These are phyloP conservation scores for Phrynosoma platyrhinos DNA, from an alignment of 2,113 vertebrate species.

Conservation along the genomic window DNA sequence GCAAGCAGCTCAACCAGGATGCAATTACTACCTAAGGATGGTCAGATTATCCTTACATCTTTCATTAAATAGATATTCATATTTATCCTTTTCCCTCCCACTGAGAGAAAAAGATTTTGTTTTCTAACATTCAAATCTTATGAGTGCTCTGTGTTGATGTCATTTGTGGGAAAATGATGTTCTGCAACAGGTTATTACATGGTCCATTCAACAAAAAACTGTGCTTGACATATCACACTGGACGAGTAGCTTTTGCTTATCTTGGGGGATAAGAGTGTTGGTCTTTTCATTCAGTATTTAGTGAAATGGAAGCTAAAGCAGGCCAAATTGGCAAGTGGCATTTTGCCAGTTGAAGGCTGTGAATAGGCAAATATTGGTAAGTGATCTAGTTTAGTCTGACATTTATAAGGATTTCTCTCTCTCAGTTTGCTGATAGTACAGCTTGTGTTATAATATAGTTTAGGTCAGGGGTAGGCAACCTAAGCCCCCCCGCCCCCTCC, in stretches of 20 bases:
- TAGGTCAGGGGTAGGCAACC: not conserved
- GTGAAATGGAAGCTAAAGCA: constrained; percentile 11
- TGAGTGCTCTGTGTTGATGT: not conserved
- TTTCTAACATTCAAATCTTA: not conserved
- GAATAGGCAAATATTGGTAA: not conserved
- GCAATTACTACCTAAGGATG: constrained; percentile 1
- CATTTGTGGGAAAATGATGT: not conserved
- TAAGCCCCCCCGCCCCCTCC: too few species aligned
- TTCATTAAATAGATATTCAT: not conserved
- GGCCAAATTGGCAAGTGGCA: not conserved
- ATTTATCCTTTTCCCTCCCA: not conserved
- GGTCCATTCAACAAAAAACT: not conserved
- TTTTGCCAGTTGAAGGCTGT: constrained; percentile 21
- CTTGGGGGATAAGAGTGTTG: not conserved
- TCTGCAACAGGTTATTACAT: not conserved
- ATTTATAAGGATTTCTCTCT: constrained; percentile 4
- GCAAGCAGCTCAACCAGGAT: constrained; percentile 43
- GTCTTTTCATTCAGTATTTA: not conserved
- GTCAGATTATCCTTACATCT: constrained; percentile 38
- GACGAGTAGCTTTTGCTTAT: constrained; percentile 14
- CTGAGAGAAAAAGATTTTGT: not conserved
- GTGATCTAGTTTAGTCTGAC: not conserved
- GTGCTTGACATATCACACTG: not conserved
- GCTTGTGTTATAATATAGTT: not conserved
- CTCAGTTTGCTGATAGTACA: constrained; percentile 9